A percentile compares a stretch with the other conserved stretches of the same genome.
Conservation (phyloP, 1,140 invertebrate species). For the Babylonia areolata region DNA sequence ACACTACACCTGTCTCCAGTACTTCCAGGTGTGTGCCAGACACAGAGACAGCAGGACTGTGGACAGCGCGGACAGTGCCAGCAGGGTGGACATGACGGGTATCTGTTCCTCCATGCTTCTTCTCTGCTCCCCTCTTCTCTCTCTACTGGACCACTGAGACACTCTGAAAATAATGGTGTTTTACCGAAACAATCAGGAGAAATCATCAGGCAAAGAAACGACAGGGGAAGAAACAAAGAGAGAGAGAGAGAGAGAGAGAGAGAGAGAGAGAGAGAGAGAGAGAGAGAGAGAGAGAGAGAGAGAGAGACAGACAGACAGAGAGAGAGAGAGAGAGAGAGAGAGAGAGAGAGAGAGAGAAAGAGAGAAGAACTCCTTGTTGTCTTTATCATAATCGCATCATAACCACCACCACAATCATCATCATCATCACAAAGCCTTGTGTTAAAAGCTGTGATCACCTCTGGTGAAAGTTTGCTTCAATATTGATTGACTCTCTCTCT, state of each 20-base stretch:
- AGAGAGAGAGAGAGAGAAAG: no score
- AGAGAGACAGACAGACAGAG: background rate
- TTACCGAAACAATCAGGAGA: no score
- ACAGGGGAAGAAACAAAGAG: background rate
- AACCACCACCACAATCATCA: no score
- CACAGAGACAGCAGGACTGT: background rate
- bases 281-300: conserved; percentile 11
- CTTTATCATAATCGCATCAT: no score
- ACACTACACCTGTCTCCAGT: background rate
- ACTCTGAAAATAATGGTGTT: background rate
- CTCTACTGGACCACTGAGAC: background rate
- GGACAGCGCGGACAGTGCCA: background rate
- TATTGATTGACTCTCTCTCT: background rate
- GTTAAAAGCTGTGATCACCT: no score
- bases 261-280: conserved; percentile 11
- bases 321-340: no score
- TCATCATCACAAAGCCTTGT: no score
- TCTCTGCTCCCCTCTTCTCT: no score
- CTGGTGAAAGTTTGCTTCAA: no score
- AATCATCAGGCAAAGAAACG: no score
- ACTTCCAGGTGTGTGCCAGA: conserved; percentile 7
- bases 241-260: background rate
- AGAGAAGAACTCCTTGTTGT: no score
- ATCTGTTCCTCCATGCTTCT: background rate
- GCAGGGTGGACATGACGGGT: background rate